phyloP scores from a whole-genome alignment of 2,113 vertebrate genomes.

The Platycercus adscitus region DNA sequence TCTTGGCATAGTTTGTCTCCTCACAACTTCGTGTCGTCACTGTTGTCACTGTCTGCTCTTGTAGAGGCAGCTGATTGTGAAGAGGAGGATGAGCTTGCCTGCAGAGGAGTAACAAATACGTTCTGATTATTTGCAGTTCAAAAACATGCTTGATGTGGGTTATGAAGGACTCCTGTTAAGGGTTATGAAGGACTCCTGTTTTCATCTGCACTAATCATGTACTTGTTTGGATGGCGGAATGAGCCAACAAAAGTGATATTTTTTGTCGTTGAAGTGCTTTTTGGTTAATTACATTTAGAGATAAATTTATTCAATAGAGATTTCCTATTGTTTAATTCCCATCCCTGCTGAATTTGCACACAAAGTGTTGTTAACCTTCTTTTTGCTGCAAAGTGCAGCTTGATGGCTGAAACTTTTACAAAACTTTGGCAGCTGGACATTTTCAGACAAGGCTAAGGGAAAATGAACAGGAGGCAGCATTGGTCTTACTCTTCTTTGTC shows the following conservation, averaged over 20 bases:
- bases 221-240: not conserved
- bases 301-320: not conserved
- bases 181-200: not conserved
- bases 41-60: not conserved
- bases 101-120: not conserved
- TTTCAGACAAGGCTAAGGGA: not conserved
- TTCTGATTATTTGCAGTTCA: constrained; percentile 8
- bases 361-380: not conserved
- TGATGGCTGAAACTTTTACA: not conserved
- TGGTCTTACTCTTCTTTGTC: not conserved
- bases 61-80: constrained; percentile 61
- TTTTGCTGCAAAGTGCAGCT: not conserved
- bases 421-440: not conserved
- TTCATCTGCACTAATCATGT: not conserved
- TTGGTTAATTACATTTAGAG: not conserved
- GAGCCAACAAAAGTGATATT: not conserved
- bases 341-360: not conserved
- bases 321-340: not conserved
- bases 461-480: not conserved
- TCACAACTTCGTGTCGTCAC: constrained; percentile 71
- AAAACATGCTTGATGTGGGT: not conserved
- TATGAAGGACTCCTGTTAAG: not conserved
- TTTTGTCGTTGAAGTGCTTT: not conserved
- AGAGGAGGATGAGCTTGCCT: constrained; percentile 73
- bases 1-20: not conserved